A percentile compares a stretch with the other conserved stretches of the same genome.
Evolutionary conservation across 1,140 invertebrate species (phyloP).

Genomic region (Semibalanus balanoides): DNA sequence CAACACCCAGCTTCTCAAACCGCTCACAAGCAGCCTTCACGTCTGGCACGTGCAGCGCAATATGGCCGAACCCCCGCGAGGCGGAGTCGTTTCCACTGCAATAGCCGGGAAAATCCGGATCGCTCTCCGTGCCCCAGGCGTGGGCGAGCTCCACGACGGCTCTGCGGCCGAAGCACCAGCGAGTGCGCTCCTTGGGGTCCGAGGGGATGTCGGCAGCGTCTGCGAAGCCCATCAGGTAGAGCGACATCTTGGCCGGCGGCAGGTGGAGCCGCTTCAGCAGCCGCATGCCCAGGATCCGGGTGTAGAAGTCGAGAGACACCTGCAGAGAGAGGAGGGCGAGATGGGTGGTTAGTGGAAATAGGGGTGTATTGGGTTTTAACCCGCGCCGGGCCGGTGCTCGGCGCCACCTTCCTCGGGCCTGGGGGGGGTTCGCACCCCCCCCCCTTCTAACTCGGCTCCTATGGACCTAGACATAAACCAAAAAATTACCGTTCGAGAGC

Average conservation of each 20-base stretch:
- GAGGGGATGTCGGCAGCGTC: constrained; percentile 51
- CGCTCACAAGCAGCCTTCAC: constrained; percentile 68
- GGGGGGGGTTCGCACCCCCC: too few species aligned
- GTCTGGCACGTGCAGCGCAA: constrained; percentile 80
- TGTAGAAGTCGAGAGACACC: constrained; percentile 72
- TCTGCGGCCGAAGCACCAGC: constrained; percentile 65
- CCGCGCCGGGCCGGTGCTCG: too few species aligned
- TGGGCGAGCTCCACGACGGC: constrained; percentile 87
- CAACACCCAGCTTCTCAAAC: constrained; percentile 70
- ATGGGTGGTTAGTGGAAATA: too few species aligned
- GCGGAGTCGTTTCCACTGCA: constrained; percentile 74
- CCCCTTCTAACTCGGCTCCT: too few species aligned
- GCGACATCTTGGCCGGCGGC: constrained; percentile 70
- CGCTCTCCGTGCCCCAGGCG: constrained; percentile 85
- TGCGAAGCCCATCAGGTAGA: constrained; percentile 90
- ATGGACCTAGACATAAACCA: too few species aligned
- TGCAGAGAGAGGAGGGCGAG: too few species aligned
- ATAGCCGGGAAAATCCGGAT: constrained; percentile 53
- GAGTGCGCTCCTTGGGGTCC: constrained; percentile 47
- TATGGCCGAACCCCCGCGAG: constrained; percentile 72
- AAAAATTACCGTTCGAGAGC: too few species aligned
- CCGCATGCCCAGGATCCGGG: constrained; percentile 75
- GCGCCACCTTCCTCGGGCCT: too few species aligned
- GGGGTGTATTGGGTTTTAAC: too few species aligned
- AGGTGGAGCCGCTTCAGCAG: constrained; percentile 78